Base-by-base conservation (phyloP, 2,797 vertebrate genomes). In the Gobio occitaniae region DNA sequence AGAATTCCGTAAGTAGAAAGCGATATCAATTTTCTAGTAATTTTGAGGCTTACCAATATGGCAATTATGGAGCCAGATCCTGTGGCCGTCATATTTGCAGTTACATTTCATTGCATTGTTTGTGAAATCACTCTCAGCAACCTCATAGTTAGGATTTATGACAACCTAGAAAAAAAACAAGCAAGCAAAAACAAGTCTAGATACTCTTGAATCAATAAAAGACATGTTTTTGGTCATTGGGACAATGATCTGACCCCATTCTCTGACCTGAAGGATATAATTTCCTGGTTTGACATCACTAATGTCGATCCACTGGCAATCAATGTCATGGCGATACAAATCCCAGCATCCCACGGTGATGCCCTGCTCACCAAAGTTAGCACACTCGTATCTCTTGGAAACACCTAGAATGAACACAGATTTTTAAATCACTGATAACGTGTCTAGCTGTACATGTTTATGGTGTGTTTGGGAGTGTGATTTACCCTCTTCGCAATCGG, bases 81-180 rank as follows among this genome's bases (percentile, higher is more conserved):
- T 96, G 72, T 99, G 96, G 4, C 98, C 98, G 0, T 99, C 98
- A 0, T 99, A 99, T 91, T 99, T 99, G 94, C 98, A 99, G 95
- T 97, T 99, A 88, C 98, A 99, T 87, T 97, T 99, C 98, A 99
- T 99, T 87, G 96, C 98, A 0, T 99, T 99, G 93, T 99, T 99
- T 92, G 96, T 97, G 92, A 98, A 99, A 92, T 99, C 98, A 1
- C 97, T 99, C 91, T 99, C 98, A 0, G 98, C 96, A 87, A 99
- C 98, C 90, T 99, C 98, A 0, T 94, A 95, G 81, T 98, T 97
- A 17, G 98, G 98, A 92, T 99, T 99, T 88, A 99, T 99, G 61
- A 99, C 96, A 0, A 99, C 93, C 98, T 99, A 91, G 70, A 80
- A 29, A 29, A 32, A 75, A 36, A 50, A 19, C 41, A 44, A 79